phyloP scores from a whole-genome alignment of 1,140 invertebrate genomes.

The Antheraea pernyi region DNA sequence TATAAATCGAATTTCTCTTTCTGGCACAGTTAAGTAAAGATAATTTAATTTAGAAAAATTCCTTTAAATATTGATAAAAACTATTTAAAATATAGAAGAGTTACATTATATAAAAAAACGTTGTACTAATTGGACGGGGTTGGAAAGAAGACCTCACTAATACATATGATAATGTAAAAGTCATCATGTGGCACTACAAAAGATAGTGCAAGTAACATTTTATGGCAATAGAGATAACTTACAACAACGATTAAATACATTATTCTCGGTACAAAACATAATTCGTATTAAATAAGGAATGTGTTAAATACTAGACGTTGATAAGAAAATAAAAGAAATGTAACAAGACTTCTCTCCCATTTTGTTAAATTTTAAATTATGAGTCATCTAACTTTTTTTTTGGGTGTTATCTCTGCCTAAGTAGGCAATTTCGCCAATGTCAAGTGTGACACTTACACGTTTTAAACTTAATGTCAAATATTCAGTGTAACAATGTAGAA shows the following conservation, averaged over 20 bases:
- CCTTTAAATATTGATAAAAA: too few species aligned
- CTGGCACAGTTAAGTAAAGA: constrained; percentile 5
- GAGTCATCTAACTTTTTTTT: too few species aligned
- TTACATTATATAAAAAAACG: constrained; percentile 1
- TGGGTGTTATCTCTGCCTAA: too few species aligned
- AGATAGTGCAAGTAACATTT: constrained; percentile 22
- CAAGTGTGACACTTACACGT: too few species aligned
- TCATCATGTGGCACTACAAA: too few species aligned
- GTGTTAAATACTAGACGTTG: constrained; percentile 24
- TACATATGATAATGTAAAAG: too few species aligned
- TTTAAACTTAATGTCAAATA: too few species aligned
- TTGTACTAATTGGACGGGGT: constrained; percentile 16
- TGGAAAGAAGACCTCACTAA: constrained; percentile 8
- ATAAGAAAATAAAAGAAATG: constrained; percentile 1
- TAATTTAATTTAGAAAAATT: neutral
- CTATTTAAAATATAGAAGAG: too few species aligned
- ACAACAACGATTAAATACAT: constrained; percentile 20
- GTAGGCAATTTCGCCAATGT: too few species aligned
- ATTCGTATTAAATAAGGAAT: constrained; percentile 26
- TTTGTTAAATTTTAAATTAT: too few species aligned
- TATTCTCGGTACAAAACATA: constrained; percentile 9
- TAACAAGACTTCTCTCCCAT: neutral
- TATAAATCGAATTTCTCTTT: constrained; percentile 3
- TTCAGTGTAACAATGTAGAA: too few species aligned
- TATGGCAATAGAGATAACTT: constrained; percentile 35